Base-by-base conservation (phyloP, 2,888 invertebrate genomes). In the Lasioglossum morio region DNA sequence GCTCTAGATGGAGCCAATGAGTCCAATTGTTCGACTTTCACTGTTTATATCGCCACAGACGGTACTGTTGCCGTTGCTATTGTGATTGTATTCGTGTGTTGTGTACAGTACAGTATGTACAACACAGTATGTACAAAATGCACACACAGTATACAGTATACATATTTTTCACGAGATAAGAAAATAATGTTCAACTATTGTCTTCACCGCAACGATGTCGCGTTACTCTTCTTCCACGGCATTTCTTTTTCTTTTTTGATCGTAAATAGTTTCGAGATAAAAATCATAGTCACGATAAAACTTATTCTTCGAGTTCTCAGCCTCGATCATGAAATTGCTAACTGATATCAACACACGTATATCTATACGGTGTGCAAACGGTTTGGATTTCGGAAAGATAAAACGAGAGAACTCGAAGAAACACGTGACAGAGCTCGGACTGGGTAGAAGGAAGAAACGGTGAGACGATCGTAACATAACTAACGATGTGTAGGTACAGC, bases 371-470 rank as follows among this genome's bases (percentile, higher is more conserved):
- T 57, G n/a, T 30, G 16, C 30, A 30, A 16, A 66, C 66, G 10
- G 10, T 66, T 23, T n/a, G n/a, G n/a, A 40, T 70, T 70, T 70
- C n/a, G 14, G 2, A 37, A 37, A 40, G 40, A 40, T 46, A 46
- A 23, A 69, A 70, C 14, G 27, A 43, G 60, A 27, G 12, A 4
- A 60, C 37, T 60, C 40, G 37, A 40, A 37, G 34, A 40, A 40
- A 40, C 69, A 69, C 77, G 77, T 53, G 77, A 77, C 37, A 48
- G 69, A 34, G 66, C 16, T n/a, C 12, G 10, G 66, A 48, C 14
- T 30, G 23, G 70, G 30, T 3, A n/a, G 27, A 46, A 37, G 63
- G 66, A 46, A 46, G 48, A 19, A 70, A n/a, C 53, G 27, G 34
- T 27, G 70, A 69, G 69, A 69, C 77, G 37, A 27, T 74, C n/a